Evolutionary conservation across 2,888 invertebrate genomes (phyloP).

Genomic region (Erebia palarica): DNA sequence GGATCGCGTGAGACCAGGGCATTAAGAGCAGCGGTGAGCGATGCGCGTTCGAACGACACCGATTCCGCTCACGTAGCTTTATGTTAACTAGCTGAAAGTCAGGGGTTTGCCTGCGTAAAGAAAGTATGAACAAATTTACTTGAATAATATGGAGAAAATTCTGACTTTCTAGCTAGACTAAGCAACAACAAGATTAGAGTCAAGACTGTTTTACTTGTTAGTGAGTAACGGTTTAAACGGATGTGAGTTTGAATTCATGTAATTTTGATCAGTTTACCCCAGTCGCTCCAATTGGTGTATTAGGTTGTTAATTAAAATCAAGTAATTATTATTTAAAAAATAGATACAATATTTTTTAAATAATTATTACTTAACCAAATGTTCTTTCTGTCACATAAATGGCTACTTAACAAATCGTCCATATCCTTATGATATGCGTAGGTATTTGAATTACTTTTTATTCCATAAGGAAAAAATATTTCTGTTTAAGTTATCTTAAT

Average conservation of each 20-base stretch:
- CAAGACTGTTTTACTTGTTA: not conserved
- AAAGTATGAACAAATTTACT: not conserved
- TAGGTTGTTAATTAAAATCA: too few species aligned
- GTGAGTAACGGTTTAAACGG: too few species aligned
- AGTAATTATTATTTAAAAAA: too few species aligned
- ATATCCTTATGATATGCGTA: not conserved
- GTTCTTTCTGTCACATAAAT: not conserved
- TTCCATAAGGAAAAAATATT: not conserved
- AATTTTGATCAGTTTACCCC: too few species aligned
- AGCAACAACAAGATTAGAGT: too few species aligned
- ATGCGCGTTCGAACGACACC: conserved; percentile 47
- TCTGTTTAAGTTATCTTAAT: not conserved
- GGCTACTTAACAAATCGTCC: not conserved
- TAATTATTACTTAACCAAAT: not conserved
- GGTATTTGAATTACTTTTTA: not conserved
- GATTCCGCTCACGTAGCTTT: conserved; percentile 57
- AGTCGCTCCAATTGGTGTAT: too few species aligned
- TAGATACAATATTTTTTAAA: too few species aligned
- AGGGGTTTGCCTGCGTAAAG: not conserved
- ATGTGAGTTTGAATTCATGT: not conserved
- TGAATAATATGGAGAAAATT: not conserved
- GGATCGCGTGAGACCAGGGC: conserved; percentile 49
- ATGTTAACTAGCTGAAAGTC: not conserved
- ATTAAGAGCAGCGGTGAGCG: conserved; percentile 56
- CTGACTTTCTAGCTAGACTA: not conserved